Evolutionary conservation across 1,140 invertebrate genomes (phyloP), one percentile per base, ranked within the genome.

Genomic region (Drosophila subpulchrella): DNA sequence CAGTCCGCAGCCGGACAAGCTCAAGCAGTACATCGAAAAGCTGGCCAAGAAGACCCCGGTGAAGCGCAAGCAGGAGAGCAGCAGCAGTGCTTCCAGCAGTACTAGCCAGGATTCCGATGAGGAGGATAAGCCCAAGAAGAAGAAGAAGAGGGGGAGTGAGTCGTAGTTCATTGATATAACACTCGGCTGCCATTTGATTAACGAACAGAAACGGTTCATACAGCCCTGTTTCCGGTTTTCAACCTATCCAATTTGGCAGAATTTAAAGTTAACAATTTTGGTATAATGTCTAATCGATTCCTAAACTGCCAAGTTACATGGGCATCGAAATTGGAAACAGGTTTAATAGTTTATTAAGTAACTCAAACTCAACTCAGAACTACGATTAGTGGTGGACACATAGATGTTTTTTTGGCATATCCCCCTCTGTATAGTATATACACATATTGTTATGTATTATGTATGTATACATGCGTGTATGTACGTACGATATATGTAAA

Each of bases 1-100:
- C 80, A 95, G 94, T 57, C 95, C 95, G 7, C 93, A 94, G 59
- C 93, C 93, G 34, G 92, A 92, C 57, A 93, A 93, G 80, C 89
- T 94, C 2, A 94, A 94, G 68, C 63, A 70, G 17, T 85, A 79
- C 63, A 70, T 77, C n/a, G 81, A 80, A 1, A 88, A 89, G 27
- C 47, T 82, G 53, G 55, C 59, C 51, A 83, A 78, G 62, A 91
- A 86, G 59, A 71, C 79, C 0, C 70, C 78, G 10, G 79, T 83
- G 50, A 92, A 92, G 58, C 90, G 91, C 10, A 92, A 92, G 46
- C 20, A 65, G 36, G 68, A 71, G 7, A 84, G 70, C 46, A 88
- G 70, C 48, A 88, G 78, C 54, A 81, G 78, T 12, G 65, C 74
- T 4, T 55, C 71, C 30, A 77, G 65, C 8, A 70, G 55, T 15